Conservation (phyloP, 2,113 vertebrate species). For the Oncorhynchus masou region DNA sequence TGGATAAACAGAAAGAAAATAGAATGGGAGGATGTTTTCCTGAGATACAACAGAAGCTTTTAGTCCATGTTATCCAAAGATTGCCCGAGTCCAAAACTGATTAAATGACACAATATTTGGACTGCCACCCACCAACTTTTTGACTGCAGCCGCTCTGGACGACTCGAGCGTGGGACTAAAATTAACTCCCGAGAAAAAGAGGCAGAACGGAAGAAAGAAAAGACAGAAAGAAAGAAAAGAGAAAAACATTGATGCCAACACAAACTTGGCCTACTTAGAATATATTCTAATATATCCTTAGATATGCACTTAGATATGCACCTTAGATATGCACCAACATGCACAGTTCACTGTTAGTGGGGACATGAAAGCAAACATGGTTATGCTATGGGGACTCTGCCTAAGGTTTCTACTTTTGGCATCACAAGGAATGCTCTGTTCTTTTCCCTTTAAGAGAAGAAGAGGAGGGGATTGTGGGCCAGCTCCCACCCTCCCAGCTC, state of each 20-base stretch:
- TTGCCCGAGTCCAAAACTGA: not conserved
- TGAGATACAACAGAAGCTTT: not conserved
- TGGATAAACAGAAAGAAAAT: not conserved
- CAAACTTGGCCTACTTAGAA: conserved; percentile 33
- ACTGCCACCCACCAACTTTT: conserved; percentile 45
- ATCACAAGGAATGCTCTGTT: conserved; percentile 1
- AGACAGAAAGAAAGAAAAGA: not conserved
- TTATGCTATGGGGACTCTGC: not conserved
- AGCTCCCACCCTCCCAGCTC: too few species aligned
- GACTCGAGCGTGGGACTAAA: conserved; percentile 27
- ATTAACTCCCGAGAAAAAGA: conserved; percentile 28
- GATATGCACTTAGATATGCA: too few species aligned
- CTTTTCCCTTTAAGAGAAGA: not conserved
- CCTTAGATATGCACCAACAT: not conserved
- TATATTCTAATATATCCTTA: conserved; percentile 31
- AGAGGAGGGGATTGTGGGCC: too few species aligned
- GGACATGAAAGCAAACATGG: conserved; percentile 21
- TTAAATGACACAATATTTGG: conserved; percentile 52
- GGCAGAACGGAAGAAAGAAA: not conserved
- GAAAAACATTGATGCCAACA: conserved; percentile 28
- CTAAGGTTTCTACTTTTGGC: too few species aligned
- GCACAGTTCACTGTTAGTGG: not conserved
- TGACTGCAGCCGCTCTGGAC: conserved; percentile 23
- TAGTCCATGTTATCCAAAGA: too few species aligned
- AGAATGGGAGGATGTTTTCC: not conserved